Evolutionary conservation across 92 coral and sea anemone genomes (phyloP).

Genomic region (Epizoanthus ramosus): DNA sequence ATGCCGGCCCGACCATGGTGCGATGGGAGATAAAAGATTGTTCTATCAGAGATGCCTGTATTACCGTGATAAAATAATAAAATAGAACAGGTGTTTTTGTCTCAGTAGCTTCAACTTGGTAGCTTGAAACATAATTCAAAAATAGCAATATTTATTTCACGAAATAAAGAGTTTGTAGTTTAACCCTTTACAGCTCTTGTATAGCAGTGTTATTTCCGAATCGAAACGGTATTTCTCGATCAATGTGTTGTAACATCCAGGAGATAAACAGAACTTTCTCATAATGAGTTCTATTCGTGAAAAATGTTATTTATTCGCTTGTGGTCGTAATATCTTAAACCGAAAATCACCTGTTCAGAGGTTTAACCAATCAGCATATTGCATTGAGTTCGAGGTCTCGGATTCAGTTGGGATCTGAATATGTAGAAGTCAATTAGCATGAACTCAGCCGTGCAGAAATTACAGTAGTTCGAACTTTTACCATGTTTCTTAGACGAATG

Average conservation of each 20-base stretch:
- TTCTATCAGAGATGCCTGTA: background rate
- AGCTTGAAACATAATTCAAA: background rate
- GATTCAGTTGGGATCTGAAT: constrained; percentile 17
- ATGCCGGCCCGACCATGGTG: background rate
- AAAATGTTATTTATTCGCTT: constrained; percentile 38
- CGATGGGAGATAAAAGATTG: background rate
- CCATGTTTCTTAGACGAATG: background rate
- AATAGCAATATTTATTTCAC: background rate
- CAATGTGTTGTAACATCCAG: background rate
- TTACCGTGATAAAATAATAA: constrained; percentile 14
- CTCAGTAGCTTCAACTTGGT: background rate
- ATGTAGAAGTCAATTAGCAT: constrained; percentile 9
- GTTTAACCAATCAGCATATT: constrained; percentile 13
- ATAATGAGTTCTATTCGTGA: background rate
- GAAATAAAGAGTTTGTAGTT: background rate
- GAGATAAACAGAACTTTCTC: background rate
- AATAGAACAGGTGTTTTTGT: constrained; percentile 5
- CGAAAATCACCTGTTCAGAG: constrained; percentile 29
- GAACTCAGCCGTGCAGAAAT: constrained; percentile 14
- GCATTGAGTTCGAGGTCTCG: constrained; percentile 21
- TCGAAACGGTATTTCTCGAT: background rate
- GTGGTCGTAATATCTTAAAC: constrained; percentile 26
- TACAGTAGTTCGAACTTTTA: background rate
- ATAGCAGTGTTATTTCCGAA: background rate
- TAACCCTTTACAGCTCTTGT: background rate